These are phyloP conservation scores for Eurypyga helias DNA, from an alignment of 2,113 vertebrate species.

Conservation along the genomic window DNA sequence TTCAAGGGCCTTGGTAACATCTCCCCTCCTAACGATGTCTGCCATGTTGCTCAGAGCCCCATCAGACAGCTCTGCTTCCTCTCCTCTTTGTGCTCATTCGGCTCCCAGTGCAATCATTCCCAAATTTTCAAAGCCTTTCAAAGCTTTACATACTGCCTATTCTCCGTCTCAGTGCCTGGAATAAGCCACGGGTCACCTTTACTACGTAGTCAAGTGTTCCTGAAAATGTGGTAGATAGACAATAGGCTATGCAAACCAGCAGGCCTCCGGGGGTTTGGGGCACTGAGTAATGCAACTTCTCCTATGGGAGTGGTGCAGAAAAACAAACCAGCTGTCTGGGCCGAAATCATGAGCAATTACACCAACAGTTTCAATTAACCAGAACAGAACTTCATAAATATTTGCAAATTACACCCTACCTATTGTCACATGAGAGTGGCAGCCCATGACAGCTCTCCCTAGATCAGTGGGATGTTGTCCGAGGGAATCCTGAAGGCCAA, in stretches of 20 bases:
- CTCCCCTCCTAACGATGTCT: background rate
- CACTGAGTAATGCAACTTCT: constrained; percentile 10
- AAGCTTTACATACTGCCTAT: background rate
- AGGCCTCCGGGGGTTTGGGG: background rate
- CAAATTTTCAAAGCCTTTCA: background rate
- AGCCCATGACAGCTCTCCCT: background rate
- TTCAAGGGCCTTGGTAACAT: background rate
- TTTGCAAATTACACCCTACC: constrained; percentile 22
- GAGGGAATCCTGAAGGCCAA: constrained; percentile 10
- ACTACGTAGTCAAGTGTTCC: background rate
- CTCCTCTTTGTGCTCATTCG: background rate
- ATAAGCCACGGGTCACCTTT: background rate
- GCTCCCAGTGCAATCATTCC: background rate
- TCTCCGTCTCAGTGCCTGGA: background rate
- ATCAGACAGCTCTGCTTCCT: background rate
- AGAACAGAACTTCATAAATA: constrained; percentile 32
- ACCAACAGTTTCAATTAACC: constrained; percentile 28
- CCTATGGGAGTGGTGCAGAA: background rate
- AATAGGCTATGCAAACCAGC: background rate
- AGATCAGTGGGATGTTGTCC: background rate
- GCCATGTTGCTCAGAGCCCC: background rate
- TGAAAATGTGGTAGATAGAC: background rate
- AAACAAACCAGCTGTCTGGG: constrained; percentile 56
- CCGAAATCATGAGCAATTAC: constrained; percentile 50
- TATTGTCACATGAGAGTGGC: constrained; percentile 1